phyloP scores from a whole-genome alignment of 1,140 invertebrate genomes.

The Saccostrea echinata region DNA sequence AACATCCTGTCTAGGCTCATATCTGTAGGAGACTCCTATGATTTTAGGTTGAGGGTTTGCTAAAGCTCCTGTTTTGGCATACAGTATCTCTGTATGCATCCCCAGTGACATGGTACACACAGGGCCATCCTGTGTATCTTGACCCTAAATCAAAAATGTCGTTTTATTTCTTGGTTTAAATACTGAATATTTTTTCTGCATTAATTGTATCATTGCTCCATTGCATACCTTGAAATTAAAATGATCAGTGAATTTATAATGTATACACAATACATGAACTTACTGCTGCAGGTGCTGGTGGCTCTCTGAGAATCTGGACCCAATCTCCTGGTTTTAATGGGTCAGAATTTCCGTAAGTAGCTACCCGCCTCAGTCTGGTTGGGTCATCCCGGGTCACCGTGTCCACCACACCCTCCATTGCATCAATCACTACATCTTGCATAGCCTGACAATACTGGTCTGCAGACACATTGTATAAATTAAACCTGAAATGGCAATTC shows the following conservation, averaged over 20 bases:
- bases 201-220: no score
- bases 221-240: no score
- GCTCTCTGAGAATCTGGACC: slow-evolving; percentile 79
- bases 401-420: slow-evolving; percentile 61
- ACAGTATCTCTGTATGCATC: slow-evolving; percentile 81
- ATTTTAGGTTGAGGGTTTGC: slow-evolving; percentile 81
- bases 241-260: no score
- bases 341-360: slow-evolving; percentile 83
- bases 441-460: slow-evolving; percentile 61
- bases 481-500: slow-evolving; percentile 53
- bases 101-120: slow-evolving; percentile 73
- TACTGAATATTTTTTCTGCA: no score
- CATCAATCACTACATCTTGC: slow-evolving; percentile 62
- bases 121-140: slow-evolving; percentile 39
- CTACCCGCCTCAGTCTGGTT: slow-evolving; percentile 78
- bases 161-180: background rate
- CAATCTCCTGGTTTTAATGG: slow-evolving; percentile 81
- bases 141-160: background rate
- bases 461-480: slow-evolving; percentile 52
- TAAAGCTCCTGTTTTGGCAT: slow-evolving; percentile 80
- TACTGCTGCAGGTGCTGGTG: slow-evolving; percentile 58
- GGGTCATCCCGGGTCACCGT: slow-evolving; percentile 41
- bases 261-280: background rate
- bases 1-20: slow-evolving; percentile 64
- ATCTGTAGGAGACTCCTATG: slow-evolving; percentile 78